Conservation (phyloP, 2,113 vertebrate genomes). For the Terrapene triunguis region DNA sequence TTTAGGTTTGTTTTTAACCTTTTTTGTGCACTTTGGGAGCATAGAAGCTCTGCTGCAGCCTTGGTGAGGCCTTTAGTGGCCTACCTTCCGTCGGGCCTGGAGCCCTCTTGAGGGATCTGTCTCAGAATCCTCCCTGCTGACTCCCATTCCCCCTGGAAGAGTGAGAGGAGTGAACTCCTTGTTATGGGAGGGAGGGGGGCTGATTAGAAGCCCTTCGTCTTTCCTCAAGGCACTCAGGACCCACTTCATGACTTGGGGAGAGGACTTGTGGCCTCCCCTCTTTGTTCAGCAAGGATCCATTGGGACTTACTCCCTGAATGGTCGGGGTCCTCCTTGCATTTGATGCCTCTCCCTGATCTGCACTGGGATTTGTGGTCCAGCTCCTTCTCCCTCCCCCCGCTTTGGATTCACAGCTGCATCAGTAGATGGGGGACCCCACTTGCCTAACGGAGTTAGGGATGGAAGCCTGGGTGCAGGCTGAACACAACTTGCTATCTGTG, state of each 20-base stretch:
- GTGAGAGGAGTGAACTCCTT: neutral
- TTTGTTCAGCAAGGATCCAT: neutral
- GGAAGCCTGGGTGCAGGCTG: neutral
- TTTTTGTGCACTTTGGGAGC: neutral
- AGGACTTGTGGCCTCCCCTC: neutral
- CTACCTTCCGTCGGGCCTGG: neutral
- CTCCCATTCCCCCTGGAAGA: neutral
- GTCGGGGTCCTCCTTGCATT: neutral
- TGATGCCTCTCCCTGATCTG: neutral
- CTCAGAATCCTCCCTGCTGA: neutral
- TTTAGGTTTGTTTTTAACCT: neutral
- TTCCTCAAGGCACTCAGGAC: neutral
- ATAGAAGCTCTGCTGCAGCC: neutral
- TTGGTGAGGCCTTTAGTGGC: neutral
- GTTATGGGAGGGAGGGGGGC: neutral
- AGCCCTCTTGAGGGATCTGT: neutral
- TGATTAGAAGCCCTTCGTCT: neutral
- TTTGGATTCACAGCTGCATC: neutral
- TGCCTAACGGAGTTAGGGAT: neutral
- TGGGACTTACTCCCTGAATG: neutral
- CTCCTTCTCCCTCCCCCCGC: fast-evolving
- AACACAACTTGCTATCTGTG: neutral
- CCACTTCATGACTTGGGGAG: neutral
- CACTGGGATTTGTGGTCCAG: neutral
- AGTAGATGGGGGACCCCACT: neutral